A percentile compares a stretch with the other conserved stretches of the same genome.
Conservation (phyloP, 2,888 invertebrate species). For the Coelopa pilipes region DNA sequence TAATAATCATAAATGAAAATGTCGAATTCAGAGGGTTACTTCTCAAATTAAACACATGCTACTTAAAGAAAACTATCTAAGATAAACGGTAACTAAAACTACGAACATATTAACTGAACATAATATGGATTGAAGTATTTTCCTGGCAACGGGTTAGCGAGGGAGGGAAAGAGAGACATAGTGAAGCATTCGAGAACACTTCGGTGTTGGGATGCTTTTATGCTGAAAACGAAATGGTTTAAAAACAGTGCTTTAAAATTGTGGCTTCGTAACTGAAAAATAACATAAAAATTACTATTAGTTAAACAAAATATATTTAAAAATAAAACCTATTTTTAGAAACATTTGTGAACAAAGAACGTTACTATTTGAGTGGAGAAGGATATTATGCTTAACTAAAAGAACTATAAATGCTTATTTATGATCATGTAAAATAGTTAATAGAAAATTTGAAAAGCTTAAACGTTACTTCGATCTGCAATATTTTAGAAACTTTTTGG, state of each 20-base stretch:
- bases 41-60: neutral
- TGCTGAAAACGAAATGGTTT: conserved; percentile 9
- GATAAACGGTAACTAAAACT: neutral
- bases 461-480: no score
- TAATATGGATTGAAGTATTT: neutral
- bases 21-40: conserved; percentile 1
- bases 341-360: conserved; percentile 19
- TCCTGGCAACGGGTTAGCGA: neutral
- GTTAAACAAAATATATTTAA: conserved; percentile 18
- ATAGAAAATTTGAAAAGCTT: no score
- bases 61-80: conserved; percentile 3
- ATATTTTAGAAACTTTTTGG: no score
- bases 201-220: neutral
- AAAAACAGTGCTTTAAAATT: conserved; percentile 27
- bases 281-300: neutral
- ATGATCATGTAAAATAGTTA: no score
- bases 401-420: no score
- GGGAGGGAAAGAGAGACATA: conserved; percentile 3
- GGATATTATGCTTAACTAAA: no score
- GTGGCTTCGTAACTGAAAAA: conserved; percentile 18
- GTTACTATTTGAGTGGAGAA: no score
- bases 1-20: conserved; percentile 3
- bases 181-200: neutral
- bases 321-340: conserved; percentile 23
- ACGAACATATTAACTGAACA: neutral